Evolutionary conservation across 2,797 vertebrate genomes (phyloP).

Genomic region (Falco columbarius): DNA sequence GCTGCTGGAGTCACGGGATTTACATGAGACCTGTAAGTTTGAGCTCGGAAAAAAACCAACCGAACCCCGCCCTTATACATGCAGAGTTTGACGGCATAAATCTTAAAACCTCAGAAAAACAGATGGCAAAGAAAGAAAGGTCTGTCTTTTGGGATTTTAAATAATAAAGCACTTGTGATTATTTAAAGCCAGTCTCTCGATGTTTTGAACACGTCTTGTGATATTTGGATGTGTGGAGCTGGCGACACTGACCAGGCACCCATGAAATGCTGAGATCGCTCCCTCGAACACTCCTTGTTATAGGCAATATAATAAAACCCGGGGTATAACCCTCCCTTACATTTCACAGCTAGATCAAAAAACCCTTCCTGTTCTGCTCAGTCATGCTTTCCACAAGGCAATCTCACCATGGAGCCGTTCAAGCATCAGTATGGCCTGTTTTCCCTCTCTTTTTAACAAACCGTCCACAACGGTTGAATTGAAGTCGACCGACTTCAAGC

Average conservation of each 20-base stretch:
- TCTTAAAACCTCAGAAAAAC: conserved; percentile 57
- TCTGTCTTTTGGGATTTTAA: conserved; percentile 34
- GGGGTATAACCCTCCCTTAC: not conserved
- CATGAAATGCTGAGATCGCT: not conserved
- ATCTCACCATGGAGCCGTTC: not conserved
- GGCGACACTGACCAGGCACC: fast-evolving
- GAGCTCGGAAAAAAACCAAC: not conserved
- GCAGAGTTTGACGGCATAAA: conserved; percentile 7
- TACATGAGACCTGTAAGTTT: conserved; percentile 7
- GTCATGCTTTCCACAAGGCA: not conserved
- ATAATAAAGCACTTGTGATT: conserved; percentile 43
- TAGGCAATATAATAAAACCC: not conserved
- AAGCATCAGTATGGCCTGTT: not conserved
- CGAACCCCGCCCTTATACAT: not conserved
- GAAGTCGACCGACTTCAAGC: not conserved
- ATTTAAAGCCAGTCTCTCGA: not conserved
- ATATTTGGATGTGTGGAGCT: not conserved
- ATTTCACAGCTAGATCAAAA: not conserved
- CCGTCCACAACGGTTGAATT: not conserved
- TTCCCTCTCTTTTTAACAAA: not conserved
- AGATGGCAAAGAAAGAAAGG: conserved; percentile 45
- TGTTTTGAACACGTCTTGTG: not conserved
- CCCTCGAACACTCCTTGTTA: not conserved
- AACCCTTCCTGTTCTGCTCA: not conserved
- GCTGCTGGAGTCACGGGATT: not conserved